Conservation (phyloP, 2,113 vertebrate species). For the Sinocyclocheilus maitianheensis region DNA sequence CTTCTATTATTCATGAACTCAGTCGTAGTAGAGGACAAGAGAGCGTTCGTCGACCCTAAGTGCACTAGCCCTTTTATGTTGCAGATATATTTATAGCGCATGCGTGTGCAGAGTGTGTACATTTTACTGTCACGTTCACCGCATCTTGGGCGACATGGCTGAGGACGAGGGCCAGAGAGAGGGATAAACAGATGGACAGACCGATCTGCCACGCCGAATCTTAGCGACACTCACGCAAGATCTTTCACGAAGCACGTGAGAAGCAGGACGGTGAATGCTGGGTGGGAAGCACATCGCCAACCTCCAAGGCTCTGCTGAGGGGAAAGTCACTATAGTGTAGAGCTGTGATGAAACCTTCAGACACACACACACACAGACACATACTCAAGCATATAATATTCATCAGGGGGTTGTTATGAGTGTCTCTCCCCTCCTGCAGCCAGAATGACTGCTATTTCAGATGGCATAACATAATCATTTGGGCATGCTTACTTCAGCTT, state of each 20-base stretch:
- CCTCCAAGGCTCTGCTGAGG: constrained; percentile 19
- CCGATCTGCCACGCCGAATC: background rate
- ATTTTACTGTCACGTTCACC: constrained; percentile 45
- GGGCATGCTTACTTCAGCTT: constrained; percentile 40
- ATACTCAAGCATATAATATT: constrained; percentile 32
- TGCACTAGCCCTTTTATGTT: constrained; percentile 31
- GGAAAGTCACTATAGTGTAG: constrained; percentile 21
- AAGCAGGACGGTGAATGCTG: background rate
- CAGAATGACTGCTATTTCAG: constrained; percentile 44
- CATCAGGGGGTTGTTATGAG: constrained; percentile 37
- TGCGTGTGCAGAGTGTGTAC: constrained; percentile 47
- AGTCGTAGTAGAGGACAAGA: constrained; percentile 23
- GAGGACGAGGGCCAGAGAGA: constrained; percentile 25
- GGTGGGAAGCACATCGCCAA: constrained; percentile 12
- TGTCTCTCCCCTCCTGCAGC: constrained; percentile 21
- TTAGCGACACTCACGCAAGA: constrained; percentile 5
- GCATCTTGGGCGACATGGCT: background rate
- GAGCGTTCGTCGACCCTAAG: constrained; percentile 39
- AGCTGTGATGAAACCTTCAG: constrained; percentile 1
- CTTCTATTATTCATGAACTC: constrained; percentile 12
- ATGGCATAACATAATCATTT: constrained; percentile 47
- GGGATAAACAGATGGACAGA: constrained; percentile 23
- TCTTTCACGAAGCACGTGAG: constrained; percentile 9
- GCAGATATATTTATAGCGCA: constrained; percentile 54
- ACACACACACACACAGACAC: constrained; percentile 34